These are phyloP conservation scores for Campoplex capitator DNA, from an alignment of 2,888 invertebrate genomes.

Conservation along the genomic window DNA sequence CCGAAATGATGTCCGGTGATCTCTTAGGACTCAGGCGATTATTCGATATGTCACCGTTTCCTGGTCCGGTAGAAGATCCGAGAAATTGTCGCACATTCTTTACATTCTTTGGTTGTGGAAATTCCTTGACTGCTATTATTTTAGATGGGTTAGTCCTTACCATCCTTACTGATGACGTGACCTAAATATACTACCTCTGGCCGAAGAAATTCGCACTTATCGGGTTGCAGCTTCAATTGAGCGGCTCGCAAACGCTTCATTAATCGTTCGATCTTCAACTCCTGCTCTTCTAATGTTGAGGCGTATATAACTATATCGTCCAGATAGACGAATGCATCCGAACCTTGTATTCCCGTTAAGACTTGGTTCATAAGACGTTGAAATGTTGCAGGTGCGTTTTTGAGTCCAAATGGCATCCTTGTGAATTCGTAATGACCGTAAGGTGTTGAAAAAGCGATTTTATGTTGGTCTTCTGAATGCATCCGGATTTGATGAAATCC, in stretches of 20 bases:
- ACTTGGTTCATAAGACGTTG: conserved; percentile 47
- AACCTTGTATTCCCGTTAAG: conserved; percentile 47
- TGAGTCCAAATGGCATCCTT: conserved; percentile 45
- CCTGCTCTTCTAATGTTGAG: conserved; percentile 32
- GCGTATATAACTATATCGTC: conserved; percentile 42
- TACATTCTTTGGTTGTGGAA: conserved; percentile 54
- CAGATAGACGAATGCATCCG: conserved; percentile 50
- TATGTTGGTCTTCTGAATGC: conserved; percentile 40
- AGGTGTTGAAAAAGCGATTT: conserved; percentile 47
- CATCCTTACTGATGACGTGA: conserved; percentile 70
- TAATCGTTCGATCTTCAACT: conserved; percentile 17
- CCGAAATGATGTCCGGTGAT: too few species aligned
- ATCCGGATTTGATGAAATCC: conserved; percentile 44
- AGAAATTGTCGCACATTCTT: conserved; percentile 72
- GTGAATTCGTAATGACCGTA: conserved; percentile 50
- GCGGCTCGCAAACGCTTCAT: conserved; percentile 25
- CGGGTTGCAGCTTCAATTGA: conserved; percentile 16
- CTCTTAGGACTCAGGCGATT: too few species aligned
- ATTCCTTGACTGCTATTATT: conserved; percentile 67
- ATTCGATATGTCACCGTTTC: too few species aligned
- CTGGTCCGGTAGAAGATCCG: too few species aligned
- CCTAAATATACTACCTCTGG: conserved; percentile 72
- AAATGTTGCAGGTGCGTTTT: conserved; percentile 50
- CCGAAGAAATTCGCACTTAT: conserved; percentile 69
- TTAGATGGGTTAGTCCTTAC: conserved; percentile 72